These are phyloP conservation scores for Rhopalosiphum padi DNA, from an alignment of 1,140 invertebrate species.

Conservation along the genomic window DNA sequence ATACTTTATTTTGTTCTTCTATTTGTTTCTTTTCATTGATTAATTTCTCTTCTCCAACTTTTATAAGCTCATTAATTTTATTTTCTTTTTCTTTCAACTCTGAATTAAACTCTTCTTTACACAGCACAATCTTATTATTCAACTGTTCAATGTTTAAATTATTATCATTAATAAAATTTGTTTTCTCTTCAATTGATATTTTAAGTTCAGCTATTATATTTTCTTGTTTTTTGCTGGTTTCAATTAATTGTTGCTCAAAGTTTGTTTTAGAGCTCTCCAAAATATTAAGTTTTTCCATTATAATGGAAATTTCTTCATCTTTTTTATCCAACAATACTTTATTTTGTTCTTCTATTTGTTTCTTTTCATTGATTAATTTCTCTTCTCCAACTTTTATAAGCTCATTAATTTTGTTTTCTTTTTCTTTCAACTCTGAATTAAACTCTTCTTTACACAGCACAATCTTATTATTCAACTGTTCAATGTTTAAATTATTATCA, in stretches of 20 bases:
- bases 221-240: background rate
- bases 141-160: slow-evolving; percentile 9
- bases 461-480: background rate
- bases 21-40: background rate
- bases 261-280: background rate
- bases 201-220: background rate
- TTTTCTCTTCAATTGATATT: background rate
- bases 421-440: background rate
- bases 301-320: background rate
- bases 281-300: background rate
- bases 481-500: slow-evolving; percentile 6
- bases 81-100: slow-evolving; percentile 31
- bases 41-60: background rate
- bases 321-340: slow-evolving; percentile 6
- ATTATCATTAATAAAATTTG: background rate
- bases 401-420: background rate
- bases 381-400: background rate
- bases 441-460: background rate
- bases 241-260: slow-evolving; percentile 8
- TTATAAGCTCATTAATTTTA: background rate
- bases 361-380: slow-evolving; percentile 2
- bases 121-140: background rate
- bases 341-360: background rate
- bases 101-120: background rate
- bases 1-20: background rate